Base-by-base conservation (phyloP, 1,140 invertebrate species). In the Colletes latitarsis region DNA sequence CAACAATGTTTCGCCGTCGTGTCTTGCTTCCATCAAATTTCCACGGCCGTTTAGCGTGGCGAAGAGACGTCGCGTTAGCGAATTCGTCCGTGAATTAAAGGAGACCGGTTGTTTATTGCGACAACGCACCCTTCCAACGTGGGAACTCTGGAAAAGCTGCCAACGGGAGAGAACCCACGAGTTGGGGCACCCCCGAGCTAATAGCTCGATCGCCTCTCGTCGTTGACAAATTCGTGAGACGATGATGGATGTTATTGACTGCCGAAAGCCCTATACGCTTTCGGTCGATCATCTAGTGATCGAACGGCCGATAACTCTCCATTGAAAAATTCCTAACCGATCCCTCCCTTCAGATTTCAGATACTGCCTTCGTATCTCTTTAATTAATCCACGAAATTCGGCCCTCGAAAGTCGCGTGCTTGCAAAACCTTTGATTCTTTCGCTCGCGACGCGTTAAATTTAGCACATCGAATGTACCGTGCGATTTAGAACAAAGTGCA, bases 201-300 rank as follows among this genome's bases (percentile, higher is more conserved):
- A 92, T 92, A 91, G 81, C 69, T 77, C 87, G 86, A 91, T 92
- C 91, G 82, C 72, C 81, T 89, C 87, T 88, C 89, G 53, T 76
- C 87, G 84, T 89, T 92, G 91, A 92, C 91, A 92, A 92, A 93
- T 92, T 92, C 88, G 86, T 83, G 83, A 88, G 86, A 89, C 85
- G 85, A 89, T 93, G 92, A 93, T 90, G 86, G 91, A 93, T 92
- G 90, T 81, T 78, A 88, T 89, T 89, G 88, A 89, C 86, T 81
- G 39, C 57, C 83, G 72, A 60, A 52, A 41, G 10, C 21, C 60
- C 79, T 76, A 41, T 62, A 55, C 64, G 39, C 2, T 30, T 30
- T 30, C 41, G 41, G 49, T 41, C 83, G 60, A 85, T 80, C 75
- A 77, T 86, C 83, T 84, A 85, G 77, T 76, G 84, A 84, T 90